phyloP scores from a whole-genome alignment of 2,113 vertebrate species.

The Dendropsophus ebraccatus region DNA sequence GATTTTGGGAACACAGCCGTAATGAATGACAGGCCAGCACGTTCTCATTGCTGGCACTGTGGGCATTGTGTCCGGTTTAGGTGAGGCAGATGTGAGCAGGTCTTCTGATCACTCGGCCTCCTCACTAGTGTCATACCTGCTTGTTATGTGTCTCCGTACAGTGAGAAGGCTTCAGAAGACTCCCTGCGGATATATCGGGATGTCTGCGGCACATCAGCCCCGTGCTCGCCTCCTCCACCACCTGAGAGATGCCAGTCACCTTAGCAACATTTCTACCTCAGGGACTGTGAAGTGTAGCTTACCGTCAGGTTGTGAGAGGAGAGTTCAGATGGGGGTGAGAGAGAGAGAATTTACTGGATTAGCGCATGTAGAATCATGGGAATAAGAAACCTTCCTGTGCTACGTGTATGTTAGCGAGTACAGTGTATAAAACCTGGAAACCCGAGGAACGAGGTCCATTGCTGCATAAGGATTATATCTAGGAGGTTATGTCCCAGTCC shows the following conservation, averaged over 20 bases:
- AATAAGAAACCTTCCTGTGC: not conserved
- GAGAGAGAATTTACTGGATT: not conserved
- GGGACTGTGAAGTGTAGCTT: not conserved
- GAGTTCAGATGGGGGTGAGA: not conserved
- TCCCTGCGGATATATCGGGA: not conserved
- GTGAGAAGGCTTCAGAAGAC: not conserved
- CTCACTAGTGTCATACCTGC: conserved; percentile 16
- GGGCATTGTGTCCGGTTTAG: not conserved
- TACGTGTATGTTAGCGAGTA: too few relatives aligned
- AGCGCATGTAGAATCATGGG: not conserved
- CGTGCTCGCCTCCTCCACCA: not conserved
- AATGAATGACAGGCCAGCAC: not conserved
- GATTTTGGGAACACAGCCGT: not conserved
- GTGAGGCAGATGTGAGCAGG: not conserved
- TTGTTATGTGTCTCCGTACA: not conserved
- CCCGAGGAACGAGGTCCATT: too few relatives aligned
- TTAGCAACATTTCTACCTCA: conserved; percentile 1
- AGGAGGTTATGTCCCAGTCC: too few relatives aligned
- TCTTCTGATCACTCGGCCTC: not conserved
- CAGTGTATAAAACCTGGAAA: too few relatives aligned
- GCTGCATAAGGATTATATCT: too few relatives aligned
- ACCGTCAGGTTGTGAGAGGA: not conserved
- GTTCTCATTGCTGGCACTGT: not conserved
- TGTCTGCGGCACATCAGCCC: conserved; percentile 1
- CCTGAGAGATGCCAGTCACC: conserved; percentile 9